A percentile compares a stretch with the other conserved stretches of the same genome.
Evolutionary conservation across 53 echinoderm and acorn worm species (phyloP).

Genomic region (Mesocentrotus franciscanus): DNA sequence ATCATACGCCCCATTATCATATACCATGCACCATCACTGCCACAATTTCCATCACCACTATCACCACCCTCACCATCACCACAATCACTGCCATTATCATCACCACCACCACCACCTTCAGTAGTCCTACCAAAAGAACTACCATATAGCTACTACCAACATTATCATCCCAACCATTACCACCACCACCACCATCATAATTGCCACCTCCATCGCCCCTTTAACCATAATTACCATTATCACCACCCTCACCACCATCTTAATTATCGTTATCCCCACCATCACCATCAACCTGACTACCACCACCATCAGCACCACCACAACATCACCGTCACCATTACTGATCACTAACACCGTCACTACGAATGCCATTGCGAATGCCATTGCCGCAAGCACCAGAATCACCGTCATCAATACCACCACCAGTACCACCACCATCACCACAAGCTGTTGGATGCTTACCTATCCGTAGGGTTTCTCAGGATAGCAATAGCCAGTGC

Average conservation of each 20-base stretch:
- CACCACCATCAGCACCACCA: neutral
- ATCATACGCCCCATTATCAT: neutral
- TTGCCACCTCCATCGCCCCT: too few species aligned
- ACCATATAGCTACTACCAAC: neutral
- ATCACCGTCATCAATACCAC: neutral
- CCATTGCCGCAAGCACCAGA: neutral
- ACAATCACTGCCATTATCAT: neutral
- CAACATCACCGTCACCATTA: too few species aligned
- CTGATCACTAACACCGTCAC: too few species aligned
- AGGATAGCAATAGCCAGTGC: constrained; percentile 79
- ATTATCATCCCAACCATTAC: neutral
- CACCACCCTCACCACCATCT: too few species aligned
- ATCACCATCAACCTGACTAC: neutral
- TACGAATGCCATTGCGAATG: too few species aligned
- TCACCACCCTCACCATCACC: neutral
- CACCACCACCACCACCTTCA: neutral
- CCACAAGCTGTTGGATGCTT: neutral
- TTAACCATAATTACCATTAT: constrained; percentile 13
- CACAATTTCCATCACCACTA: neutral
- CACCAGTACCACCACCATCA: constrained; percentile 1
- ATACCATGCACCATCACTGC: neutral
- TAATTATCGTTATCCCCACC: neutral
- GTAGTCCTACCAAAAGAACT: neutral
- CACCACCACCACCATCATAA: neutral
- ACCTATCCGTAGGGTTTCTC: constrained; percentile 80